Percentiles rank a stretch among this genome's conserved stretches.
These are phyloP conservation scores for Probosciger aterrimus DNA, from an alignment of 2,113 vertebrate species.

Conservation along the genomic window DNA sequence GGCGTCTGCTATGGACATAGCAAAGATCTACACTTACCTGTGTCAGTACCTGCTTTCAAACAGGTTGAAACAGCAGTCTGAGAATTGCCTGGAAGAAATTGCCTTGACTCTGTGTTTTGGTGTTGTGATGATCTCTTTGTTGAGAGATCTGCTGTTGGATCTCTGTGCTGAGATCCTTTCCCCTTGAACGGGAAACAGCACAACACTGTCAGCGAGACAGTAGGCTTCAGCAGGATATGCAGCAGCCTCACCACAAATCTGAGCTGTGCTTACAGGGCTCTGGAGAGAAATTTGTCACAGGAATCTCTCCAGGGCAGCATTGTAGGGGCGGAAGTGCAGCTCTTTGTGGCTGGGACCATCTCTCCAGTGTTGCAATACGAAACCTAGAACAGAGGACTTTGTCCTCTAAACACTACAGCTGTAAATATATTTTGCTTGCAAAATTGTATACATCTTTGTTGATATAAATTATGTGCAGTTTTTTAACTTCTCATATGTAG, in stretches of 20 bases:
- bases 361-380: not conserved
- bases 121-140: not conserved
- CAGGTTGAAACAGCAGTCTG: not conserved
- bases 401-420: not conserved
- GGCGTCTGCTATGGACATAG: fast-evolving
- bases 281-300: not conserved
- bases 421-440: not conserved
- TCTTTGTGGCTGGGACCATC: not conserved
- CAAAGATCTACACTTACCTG: not conserved
- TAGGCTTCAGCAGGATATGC: not conserved
- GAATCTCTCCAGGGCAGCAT: not conserved
- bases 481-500: not conserved
- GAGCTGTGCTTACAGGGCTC: not conserved
- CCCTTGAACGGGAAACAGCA: not conserved
- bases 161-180: not conserved
- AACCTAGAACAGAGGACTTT: not conserved
- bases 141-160: not conserved
- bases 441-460: not conserved
- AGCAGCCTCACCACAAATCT: not conserved
- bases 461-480: not conserved
- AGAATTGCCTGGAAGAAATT: not conserved
- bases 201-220: not conserved
- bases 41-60: not conserved
- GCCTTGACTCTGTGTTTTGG: not conserved
- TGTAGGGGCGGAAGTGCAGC: not conserved